Evolutionary conservation across 2,797 vertebrate genomes (phyloP).

Genomic region (Hypotaenidia okinawae): DNA sequence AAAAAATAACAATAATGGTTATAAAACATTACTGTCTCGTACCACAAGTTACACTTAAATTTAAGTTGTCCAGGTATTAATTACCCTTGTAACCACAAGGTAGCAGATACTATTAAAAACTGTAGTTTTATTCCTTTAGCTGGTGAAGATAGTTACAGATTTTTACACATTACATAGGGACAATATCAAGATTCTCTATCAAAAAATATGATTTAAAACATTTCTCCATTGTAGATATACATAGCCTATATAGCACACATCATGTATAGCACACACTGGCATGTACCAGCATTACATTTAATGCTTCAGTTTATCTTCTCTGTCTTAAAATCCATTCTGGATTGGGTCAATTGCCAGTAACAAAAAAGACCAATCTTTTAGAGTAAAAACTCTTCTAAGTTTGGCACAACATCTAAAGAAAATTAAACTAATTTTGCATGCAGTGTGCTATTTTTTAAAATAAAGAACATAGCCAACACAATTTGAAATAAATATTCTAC

Average conservation of each 20-base stretch:
- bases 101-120: not conserved
- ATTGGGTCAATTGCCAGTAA: not conserved
- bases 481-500: conserved; percentile 42
- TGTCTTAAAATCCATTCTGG: not conserved
- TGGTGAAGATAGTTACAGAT: not conserved
- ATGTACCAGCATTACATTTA: not conserved
- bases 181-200: not conserved
- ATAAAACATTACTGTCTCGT: not conserved
- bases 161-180: not conserved
- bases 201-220: not conserved
- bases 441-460: not conserved
- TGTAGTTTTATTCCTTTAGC: too few relatives aligned
- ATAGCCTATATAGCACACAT: not conserved
- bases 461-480: not conserved
- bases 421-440: not conserved
- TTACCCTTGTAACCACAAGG: not conserved
- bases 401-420: not conserved
- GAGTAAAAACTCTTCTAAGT: not conserved
- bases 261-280: rapidly evolving
- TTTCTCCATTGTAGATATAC: not conserved
- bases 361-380: not conserved
- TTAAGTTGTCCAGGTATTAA: not conserved
- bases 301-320: not conserved
- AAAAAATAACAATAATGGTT: not conserved
- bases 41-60: not conserved